phyloP scores from a whole-genome alignment of 2,888 invertebrate genomes.

The Lottia gigantea region DNA sequence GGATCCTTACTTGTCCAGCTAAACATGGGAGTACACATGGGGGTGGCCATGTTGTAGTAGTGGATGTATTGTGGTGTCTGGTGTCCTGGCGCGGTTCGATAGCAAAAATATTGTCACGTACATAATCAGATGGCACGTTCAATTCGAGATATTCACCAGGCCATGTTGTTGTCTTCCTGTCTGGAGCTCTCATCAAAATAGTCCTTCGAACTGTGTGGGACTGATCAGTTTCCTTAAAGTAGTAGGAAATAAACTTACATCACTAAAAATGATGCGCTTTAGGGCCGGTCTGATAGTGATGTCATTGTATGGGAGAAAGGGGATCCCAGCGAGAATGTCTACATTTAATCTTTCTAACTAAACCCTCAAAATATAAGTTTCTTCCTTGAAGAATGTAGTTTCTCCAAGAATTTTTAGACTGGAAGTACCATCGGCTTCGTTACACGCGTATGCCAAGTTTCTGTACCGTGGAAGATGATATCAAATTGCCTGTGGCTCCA shows the following conservation, averaged over 20 bases:
- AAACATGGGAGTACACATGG: conserved; percentile 19
- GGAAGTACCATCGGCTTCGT: conserved; percentile 22
- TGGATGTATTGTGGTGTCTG: not conserved
- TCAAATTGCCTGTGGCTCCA: conserved; percentile 27
- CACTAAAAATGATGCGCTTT: conserved; percentile 20
- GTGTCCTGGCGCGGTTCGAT: conserved; percentile 15
- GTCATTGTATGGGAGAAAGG: no score
- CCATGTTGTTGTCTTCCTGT: conserved; percentile 18
- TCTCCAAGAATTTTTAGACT: conserved; percentile 23
- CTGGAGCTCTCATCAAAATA: conserved; percentile 18
- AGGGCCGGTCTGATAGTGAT: no score
- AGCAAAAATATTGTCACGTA: conserved; percentile 9
- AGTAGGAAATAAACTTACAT: conserved; percentile 15
- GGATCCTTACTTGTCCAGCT: conserved; percentile 25
- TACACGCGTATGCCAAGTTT: conserved; percentile 12
- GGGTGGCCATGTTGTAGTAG: no score
- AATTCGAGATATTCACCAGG: conserved; percentile 26
- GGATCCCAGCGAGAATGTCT: conserved; percentile 22
- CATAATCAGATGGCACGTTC: not conserved
- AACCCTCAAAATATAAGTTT: conserved; percentile 6
- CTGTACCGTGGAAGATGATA: conserved; percentile 14
- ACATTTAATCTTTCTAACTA: conserved; percentile 30
- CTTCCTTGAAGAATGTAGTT: no score
- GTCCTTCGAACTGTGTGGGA: conserved; percentile 20
- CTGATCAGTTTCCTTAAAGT: not conserved